Evolutionary conservation across 2,113 vertebrate genomes (phyloP).

Genomic region (Fregata magnificens): DNA sequence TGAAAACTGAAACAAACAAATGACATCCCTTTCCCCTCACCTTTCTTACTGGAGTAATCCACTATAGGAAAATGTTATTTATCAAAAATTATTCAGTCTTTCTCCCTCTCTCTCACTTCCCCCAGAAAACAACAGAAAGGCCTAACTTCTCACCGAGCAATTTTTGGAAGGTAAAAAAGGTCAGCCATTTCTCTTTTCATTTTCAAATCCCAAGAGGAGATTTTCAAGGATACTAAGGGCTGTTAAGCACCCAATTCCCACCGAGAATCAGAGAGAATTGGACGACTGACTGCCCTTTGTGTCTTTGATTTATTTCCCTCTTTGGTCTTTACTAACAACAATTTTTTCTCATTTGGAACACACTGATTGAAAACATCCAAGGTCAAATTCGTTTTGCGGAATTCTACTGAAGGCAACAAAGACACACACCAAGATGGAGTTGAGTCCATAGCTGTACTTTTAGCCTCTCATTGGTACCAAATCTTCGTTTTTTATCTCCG

Average conservation of each 20-base stretch:
- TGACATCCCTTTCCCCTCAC: neutral
- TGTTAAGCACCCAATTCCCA: constrained; percentile 67
- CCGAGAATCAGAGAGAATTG: constrained; percentile 52
- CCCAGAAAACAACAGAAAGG: neutral
- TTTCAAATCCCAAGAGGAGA: constrained; percentile 52
- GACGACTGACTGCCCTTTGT: constrained; percentile 62
- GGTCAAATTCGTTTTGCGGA: constrained; percentile 56
- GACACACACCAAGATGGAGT: constrained; percentile 34
- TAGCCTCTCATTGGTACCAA: constrained; percentile 35
- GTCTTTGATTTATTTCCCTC: constrained; percentile 65
- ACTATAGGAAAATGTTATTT: neutral
- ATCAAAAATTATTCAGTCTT: neutral
- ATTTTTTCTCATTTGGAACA: constrained; percentile 69
- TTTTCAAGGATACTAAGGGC: constrained; percentile 62
- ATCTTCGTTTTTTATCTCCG: neutral
- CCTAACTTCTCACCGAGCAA: neutral
- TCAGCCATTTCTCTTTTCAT: constrained; percentile 35
- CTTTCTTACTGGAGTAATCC: neutral
- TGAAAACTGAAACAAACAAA: neutral
- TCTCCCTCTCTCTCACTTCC: neutral
- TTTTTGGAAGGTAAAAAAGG: constrained; percentile 53
- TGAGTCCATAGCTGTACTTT: constrained; percentile 26
- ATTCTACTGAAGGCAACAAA: constrained; percentile 60
- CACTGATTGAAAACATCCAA: constrained; percentile 65
- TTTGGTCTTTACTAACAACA: constrained; percentile 67